Conservation (phyloP, 2,888 invertebrate species). For the Ectemnius cavifrons region DNA sequence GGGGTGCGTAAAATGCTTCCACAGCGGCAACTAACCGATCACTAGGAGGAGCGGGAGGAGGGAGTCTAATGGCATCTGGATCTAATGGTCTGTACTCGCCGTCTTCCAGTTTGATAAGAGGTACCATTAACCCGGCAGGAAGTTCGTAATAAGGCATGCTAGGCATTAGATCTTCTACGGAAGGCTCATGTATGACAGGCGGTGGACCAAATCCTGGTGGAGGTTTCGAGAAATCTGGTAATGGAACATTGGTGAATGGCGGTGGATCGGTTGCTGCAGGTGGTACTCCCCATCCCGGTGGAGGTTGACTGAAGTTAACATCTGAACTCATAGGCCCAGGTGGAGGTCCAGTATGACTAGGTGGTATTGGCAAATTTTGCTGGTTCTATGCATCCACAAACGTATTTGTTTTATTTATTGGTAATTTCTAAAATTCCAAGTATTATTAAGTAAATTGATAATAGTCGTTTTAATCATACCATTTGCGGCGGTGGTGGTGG, state of each 20-base stretch:
- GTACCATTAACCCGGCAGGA: slow-evolving; percentile 98
- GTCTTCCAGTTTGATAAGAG: slow-evolving; percentile 96
- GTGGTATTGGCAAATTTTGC: slow-evolving; percentile 68
- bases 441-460: not conserved
- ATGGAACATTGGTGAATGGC: slow-evolving; percentile 73
- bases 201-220: slow-evolving; percentile 87
- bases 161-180: slow-evolving; percentile 89
- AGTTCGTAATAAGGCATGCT: slow-evolving; percentile 97
- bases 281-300: slow-evolving; percentile 81
- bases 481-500: slow-evolving; percentile 77
- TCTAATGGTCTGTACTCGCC: slow-evolving; percentile 93
- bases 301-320: slow-evolving; percentile 80
- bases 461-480: slow-evolving; percentile 32
- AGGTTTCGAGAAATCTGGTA: slow-evolving; percentile 91
- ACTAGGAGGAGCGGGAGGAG: slow-evolving; percentile 96
- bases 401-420: slow-evolving; percentile 6
- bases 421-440: not conserved
- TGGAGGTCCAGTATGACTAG: slow-evolving; percentile 70
- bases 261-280: slow-evolving; percentile 66
- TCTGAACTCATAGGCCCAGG: slow-evolving; percentile 80
- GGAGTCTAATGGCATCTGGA: slow-evolving; percentile 92
- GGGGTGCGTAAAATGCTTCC: slow-evolving; percentile 96
- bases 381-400: slow-evolving; percentile 55
- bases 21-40: slow-evolving; percentile 95
- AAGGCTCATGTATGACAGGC: slow-evolving; percentile 76